Percentiles rank a stretch among this genome's conserved stretches.
These are phyloP conservation scores for Pterois miles DNA, from an alignment of 2,797 vertebrate genomes.

Conservation along the genomic window DNA sequence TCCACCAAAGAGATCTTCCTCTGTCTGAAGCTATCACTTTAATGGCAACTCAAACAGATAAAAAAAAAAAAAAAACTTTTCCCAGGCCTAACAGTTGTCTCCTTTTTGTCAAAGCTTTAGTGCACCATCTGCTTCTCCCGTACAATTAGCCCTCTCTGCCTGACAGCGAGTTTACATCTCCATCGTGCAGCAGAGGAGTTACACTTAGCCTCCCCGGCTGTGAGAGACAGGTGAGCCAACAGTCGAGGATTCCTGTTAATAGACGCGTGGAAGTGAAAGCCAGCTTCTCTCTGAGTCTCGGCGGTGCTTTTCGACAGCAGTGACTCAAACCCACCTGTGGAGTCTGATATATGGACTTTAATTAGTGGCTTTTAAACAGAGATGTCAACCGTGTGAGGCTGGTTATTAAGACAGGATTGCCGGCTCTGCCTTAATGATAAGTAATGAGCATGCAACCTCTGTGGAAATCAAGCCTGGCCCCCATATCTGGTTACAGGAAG, in stretches of 20 bases:
- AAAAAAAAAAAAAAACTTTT: conserved; percentile 23
- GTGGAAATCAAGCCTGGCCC: conserved; percentile 43
- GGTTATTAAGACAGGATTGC: conserved; percentile 58
- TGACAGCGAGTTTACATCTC: conserved; percentile 57
- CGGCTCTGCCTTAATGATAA: conserved; percentile 43
- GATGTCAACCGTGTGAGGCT: conserved; percentile 43
- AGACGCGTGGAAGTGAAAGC: conserved; percentile 23
- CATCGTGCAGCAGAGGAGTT: not conserved
- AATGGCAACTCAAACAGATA: conserved; percentile 19
- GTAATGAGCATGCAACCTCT: conserved; percentile 50
- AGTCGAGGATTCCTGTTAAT: conserved; percentile 30
- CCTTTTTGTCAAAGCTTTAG: conserved; percentile 40
- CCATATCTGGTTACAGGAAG: conserved; percentile 1
- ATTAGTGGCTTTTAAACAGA: conserved; percentile 63
- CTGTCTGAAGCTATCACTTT: conserved; percentile 35
- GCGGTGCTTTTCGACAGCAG: conserved; percentile 32
- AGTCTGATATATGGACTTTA: conserved; percentile 65
- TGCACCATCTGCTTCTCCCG: conserved; percentile 59
- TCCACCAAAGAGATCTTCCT: conserved; percentile 36
- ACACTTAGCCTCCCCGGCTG: not conserved
- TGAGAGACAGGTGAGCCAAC: conserved; percentile 44
- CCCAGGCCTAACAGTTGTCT: conserved; percentile 21
- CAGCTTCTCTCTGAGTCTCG: not conserved
- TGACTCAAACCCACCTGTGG: conserved; percentile 54
- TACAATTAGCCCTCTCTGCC: conserved; percentile 52